Percentiles rank a stretch among this genome's conserved stretches.
Evolutionary conservation across 2,797 vertebrate genomes (phyloP).

Genomic region (Meriones psammophilus): DNA sequence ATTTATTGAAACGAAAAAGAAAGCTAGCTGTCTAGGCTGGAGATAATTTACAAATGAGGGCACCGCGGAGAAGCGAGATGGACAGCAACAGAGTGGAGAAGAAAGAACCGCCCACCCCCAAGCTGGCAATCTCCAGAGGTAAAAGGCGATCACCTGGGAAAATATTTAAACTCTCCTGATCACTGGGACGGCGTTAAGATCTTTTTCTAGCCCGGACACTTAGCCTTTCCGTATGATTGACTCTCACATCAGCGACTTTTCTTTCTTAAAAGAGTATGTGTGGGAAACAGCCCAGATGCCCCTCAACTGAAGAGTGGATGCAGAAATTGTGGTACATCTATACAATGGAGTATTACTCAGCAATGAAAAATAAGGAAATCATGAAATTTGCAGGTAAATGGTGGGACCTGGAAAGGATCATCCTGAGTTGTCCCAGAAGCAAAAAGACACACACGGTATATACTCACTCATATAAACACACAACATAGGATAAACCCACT

Average conservation of each 20-base stretch:
- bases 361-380: too few relatives aligned
- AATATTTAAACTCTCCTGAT: neutral
- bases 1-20: slow-evolving; percentile 12
- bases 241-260: neutral
- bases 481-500: too few relatives aligned
- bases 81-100: too few relatives aligned
- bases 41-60: neutral
- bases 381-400: too few relatives aligned
- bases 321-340: too few relatives aligned
- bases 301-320: too few relatives aligned
- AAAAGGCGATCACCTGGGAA: neutral
- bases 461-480: too few relatives aligned
- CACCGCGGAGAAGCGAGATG: neutral
- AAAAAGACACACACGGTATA: too few relatives aligned
- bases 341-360: too few relatives aligned
- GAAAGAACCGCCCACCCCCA: neutral
- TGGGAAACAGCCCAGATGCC: too few relatives aligned
- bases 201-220: neutral
- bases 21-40: neutral
- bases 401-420: too few relatives aligned
- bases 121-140: neutral
- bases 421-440: too few relatives aligned
- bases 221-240: neutral
- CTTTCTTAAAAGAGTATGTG: neutral
- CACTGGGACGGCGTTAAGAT: neutral